These are phyloP conservation scores for Odontophorus gujanensis DNA, from an alignment of 2,113 vertebrate species.

Conservation along the genomic window DNA sequence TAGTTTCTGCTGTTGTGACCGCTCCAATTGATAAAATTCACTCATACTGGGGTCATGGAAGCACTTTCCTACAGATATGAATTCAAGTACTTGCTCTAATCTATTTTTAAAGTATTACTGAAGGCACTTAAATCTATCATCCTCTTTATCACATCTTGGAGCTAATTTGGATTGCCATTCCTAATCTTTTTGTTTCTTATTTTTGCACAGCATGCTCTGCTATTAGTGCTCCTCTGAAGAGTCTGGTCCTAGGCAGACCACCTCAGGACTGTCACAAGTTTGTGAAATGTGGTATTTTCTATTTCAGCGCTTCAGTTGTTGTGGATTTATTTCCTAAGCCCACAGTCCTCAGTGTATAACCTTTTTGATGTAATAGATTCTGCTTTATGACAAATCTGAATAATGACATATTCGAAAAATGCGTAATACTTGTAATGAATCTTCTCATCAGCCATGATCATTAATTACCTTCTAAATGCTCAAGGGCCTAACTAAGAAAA, in stretches of 20 bases:
- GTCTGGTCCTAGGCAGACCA: background rate
- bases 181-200: background rate
- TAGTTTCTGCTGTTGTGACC: background rate
- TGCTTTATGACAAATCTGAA: slow-evolving; percentile 9
- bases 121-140: background rate
- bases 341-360: background rate
- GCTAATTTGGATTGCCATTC: background rate
- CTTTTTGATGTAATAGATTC: background rate
- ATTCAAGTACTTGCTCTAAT: background rate
- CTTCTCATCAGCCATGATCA: slow-evolving; percentile 17
- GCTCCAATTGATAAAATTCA: background rate
- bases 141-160: background rate
- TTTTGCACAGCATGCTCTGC: background rate
- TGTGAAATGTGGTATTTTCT: background rate
- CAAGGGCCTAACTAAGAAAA: slow-evolving; percentile 38
- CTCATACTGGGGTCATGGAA: background rate
- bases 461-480: slow-evolving; percentile 58
- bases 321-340: background rate
- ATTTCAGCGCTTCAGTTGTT: background rate
- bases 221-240: background rate
- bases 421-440: background rate
- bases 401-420: background rate
- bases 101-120: background rate
- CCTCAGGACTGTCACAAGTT: background rate
- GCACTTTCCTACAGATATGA: background rate